Base-by-base conservation (phyloP, 2,113 vertebrate species). In the Lethenteron camtschaticum region DNA sequence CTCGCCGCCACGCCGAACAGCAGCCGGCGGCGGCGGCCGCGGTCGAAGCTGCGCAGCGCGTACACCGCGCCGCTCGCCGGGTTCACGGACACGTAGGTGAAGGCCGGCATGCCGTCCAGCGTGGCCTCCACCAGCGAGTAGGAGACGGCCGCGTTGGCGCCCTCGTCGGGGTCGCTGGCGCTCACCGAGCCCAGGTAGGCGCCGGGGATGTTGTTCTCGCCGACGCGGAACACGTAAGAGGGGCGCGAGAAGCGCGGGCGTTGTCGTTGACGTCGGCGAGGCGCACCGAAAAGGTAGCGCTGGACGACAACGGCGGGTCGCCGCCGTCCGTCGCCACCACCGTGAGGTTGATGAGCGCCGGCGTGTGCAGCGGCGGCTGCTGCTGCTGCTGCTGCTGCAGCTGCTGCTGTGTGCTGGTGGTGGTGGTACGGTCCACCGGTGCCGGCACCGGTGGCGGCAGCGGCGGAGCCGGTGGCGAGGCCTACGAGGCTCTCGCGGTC, bases 231-330 rank as follows among this genome's bases (percentile, higher is more conserved):
- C 59, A 94, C 85, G n/a, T 99, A 95, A 55, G 94, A 84, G 1
- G 83, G 82, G 76, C 96, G 96, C 72, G 86, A 90, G 76, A 99
- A 99, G 9, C 83, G 87, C 2, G 94, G 94, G 90, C 84, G 12
- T 99, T 99, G 80, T 99, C 94, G 0, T 99, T 99, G 77, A 96
- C 94, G 0, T 99, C 94, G 11, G 95, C 81, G 73, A 99, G 90
- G 72, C 86, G 87, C 56, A 99, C 89, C 0, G 90, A 83, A 75
- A 99, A 96, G 0, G 92, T 96, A 71, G 95, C 96, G 58, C 89
- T 95, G 68, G 92, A 90, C 72, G 96, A 96, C 63, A 97, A 83
- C 0, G 91, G 83, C 9, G 94, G 92, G 18, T 80, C 83, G 11
- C 94, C 94, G 24, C 86, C 91, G 72, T 99, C 92, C 74, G 92